Percentiles rank a stretch among this genome's conserved stretches.
phyloP scores from a whole-genome alignment of 2,797 vertebrate genomes.

The Hydrocynus forskahlii region DNA sequence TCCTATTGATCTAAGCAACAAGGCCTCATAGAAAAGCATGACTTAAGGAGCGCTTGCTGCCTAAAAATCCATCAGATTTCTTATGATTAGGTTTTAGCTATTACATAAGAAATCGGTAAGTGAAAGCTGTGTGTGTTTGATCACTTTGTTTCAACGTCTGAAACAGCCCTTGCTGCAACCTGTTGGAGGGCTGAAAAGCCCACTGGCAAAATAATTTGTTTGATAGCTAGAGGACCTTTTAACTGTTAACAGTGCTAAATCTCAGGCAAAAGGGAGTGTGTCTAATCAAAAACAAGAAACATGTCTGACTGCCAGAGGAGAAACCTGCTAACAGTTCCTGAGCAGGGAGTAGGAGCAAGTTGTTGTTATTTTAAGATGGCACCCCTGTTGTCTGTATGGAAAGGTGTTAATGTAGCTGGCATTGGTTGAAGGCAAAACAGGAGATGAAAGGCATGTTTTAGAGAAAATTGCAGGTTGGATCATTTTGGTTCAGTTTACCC shows the following conservation, averaged over 20 bases:
- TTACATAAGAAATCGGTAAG: constrained; percentile 55
- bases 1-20: constrained; percentile 73
- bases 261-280: constrained; percentile 57
- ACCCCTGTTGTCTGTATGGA: constrained; percentile 48
- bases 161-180: constrained; percentile 59
- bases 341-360: constrained; percentile 31
- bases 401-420: constrained; percentile 67
- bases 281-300: constrained; percentile 66
- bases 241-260: constrained; percentile 72
- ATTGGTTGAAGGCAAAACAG: constrained; percentile 68
- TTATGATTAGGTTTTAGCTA: constrained; percentile 32
- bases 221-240: constrained; percentile 59
- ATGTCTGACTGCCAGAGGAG: constrained; percentile 49
- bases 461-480: constrained; percentile 74
- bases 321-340: constrained; percentile 44
- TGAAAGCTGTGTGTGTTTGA: constrained; percentile 48
- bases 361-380: constrained; percentile 58
- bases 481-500: constrained; percentile 56
- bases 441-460: constrained; percentile 78
- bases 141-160: constrained; percentile 34
- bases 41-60: constrained; percentile 11
- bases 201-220: constrained; percentile 62
- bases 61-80: constrained; percentile 36
- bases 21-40: constrained; percentile 52
- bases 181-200: constrained; percentile 66